Evolutionary conservation across 2,888 invertebrate species (phyloP).

Genomic region (Catocala nupta): DNA sequence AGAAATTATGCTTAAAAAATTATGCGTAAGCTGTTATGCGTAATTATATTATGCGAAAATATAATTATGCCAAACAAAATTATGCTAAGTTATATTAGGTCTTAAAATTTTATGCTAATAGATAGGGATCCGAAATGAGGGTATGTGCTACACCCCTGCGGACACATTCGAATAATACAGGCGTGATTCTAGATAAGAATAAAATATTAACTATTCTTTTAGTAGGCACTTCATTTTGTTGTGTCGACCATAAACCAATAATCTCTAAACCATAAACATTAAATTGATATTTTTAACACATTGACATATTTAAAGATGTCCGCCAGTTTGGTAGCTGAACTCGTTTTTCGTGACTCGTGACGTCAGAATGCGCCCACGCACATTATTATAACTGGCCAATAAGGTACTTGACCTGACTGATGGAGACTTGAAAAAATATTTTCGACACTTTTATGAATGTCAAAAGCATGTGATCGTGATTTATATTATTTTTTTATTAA

Average conservation of each 20-base stretch:
- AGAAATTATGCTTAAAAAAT: too few relatives aligned
- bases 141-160: too few relatives aligned
- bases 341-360: slow-evolving; percentile 39
- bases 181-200: too few relatives aligned
- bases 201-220: background rate
- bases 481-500: background rate
- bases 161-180: too few relatives aligned
- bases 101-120: too few relatives aligned
- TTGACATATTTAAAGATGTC: slow-evolving; percentile 27
- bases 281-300: slow-evolving; percentile 7
- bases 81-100: too few relatives aligned
- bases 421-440: slow-evolving; percentile 12
- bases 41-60: too few relatives aligned
- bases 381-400: slow-evolving; percentile 35
- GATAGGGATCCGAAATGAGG: too few relatives aligned
- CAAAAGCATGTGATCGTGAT: background rate
- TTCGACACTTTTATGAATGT: slow-evolving; percentile 4
- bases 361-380: slow-evolving; percentile 46
- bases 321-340: slow-evolving; percentile 25
- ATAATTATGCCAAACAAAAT: too few relatives aligned
- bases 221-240: background rate
- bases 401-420: slow-evolving; percentile 32
- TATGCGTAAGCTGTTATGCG: too few relatives aligned
- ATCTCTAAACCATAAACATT: too few relatives aligned
- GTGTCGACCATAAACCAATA: background rate